Base-by-base conservation (phyloP, 1,140 invertebrate genomes). In the Elymnias hypermnestra region DNA sequence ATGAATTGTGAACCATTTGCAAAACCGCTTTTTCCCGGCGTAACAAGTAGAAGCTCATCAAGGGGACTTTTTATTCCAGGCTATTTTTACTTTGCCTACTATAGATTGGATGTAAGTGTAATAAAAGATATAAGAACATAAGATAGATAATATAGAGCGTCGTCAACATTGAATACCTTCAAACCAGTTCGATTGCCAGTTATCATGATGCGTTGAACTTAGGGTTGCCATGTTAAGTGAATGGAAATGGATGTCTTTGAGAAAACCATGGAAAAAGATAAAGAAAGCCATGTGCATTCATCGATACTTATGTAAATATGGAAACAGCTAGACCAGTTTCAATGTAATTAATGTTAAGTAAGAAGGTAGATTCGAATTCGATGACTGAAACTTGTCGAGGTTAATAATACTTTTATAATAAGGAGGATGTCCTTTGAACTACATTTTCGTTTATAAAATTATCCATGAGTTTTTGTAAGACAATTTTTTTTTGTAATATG, bases 171-270 rank as follows among this genome's bases (percentile, higher is more conserved):
- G 46, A 43, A 47, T 51, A 44, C 45, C 42, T 6, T 28, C 37
- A 49, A 57, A 61, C 58, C 58, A 57, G 58, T 61, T 48, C 36
- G 44, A 44, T 45, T 54, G 28, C 36, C 39, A 53, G 43, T 51
- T 53, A 53, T 43, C 25, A 43, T 26, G 44, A 46, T 44, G 31
- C 37, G 39, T 52, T 57, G 47, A 57, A 56, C 48, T 53, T 21
- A 36, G 33, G 33, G 33, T 36, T 36, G 33, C 33, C 29, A 33
- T 33, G 15, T 13, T 33, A 33, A 7, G n/a, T 10, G 12, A 2
- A 33, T 15, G 14, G 14, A 15, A 15, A 33, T 33, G 13, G 29
- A 33, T 10, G 15, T 10, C 12, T 15, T 33, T 15, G 13, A 33
- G 29, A 7, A 33, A 33, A 14, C 14, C 12, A 17, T 15, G 29